phyloP scores from a whole-genome alignment of 2,113 vertebrate genomes.

The Vulpes vulpes region DNA sequence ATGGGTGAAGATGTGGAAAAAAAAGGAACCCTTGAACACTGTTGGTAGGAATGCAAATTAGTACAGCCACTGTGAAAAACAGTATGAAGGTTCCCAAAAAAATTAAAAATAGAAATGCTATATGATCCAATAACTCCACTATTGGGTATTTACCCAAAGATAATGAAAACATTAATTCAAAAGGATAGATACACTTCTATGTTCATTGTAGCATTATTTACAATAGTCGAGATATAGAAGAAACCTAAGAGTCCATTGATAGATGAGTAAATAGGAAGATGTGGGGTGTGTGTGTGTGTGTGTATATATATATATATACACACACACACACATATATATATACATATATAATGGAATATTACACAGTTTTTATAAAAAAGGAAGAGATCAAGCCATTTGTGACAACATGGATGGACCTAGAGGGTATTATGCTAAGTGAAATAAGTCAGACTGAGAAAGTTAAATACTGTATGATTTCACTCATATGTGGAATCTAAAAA shows the following conservation, averaged over 20 bases:
- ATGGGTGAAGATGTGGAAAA: not conserved
- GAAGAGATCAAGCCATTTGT: not conserved
- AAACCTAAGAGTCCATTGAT: not conserved
- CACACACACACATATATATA: fast-evolving
- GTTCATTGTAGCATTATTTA: not conserved
- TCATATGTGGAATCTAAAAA: not conserved
- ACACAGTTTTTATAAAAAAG: not conserved
- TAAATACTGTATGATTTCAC: not conserved
- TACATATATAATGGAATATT: not conserved
- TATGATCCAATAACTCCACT: not conserved
- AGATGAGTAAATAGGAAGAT: not conserved
- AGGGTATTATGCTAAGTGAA: not conserved
- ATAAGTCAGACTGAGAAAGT: not conserved
- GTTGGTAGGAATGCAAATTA: not conserved
- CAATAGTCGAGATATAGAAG: not conserved
- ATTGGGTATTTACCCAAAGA: not conserved
- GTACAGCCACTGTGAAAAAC: not conserved
- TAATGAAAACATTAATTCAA: not conserved
- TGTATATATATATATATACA: not conserved
- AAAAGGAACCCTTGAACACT: not conserved
- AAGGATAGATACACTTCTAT: not conserved
- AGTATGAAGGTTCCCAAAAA: not conserved
- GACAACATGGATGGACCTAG: not conserved
- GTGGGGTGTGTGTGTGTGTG: not conserved
- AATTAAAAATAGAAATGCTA: not conserved